Percentiles rank a stretch among this genome's conserved stretches.
phyloP scores from a whole-genome alignment of 1,140 invertebrate species.

The Ylistrum balloti region DNA sequence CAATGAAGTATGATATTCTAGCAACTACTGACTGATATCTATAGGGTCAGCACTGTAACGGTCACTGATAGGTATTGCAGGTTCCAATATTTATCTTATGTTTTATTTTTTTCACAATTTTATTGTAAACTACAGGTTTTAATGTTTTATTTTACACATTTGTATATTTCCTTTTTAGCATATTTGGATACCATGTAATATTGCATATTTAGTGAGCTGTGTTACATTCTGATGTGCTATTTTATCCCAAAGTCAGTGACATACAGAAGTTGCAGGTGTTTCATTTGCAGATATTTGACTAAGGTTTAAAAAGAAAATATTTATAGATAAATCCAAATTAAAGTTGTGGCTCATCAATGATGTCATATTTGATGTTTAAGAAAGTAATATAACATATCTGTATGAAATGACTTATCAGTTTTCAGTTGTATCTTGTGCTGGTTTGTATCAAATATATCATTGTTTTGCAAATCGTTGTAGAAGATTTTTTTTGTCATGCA shows the following conservation, averaged over 20 bases:
- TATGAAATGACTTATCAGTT: neutral
- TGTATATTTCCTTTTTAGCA: no score
- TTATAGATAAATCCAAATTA: neutral
- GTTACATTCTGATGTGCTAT: no score
- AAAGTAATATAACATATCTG: neutral
- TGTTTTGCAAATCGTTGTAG: slow-evolving; percentile 5
- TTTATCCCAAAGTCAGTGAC: neutral
- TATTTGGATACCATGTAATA: no score
- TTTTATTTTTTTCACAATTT: slow-evolving; percentile 10
- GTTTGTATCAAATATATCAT: neutral
- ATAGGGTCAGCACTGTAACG: no score
- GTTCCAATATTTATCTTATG: neutral
- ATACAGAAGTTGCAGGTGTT: neutral
- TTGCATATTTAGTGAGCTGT: no score
- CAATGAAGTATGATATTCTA: neutral
- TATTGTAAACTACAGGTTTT: neutral
- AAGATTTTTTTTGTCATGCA: neutral
- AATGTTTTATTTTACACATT: neutral
- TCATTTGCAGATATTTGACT: neutral
- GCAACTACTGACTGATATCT: neutral
- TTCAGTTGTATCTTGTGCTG: neutral
- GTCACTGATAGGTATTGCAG: no score
- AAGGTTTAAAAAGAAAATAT: no score
- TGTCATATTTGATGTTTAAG: neutral
- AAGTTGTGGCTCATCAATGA: neutral